Evolutionary conservation across 2,113 vertebrate species (phyloP).

Genomic region (Oenanthe melanoleuca): DNA sequence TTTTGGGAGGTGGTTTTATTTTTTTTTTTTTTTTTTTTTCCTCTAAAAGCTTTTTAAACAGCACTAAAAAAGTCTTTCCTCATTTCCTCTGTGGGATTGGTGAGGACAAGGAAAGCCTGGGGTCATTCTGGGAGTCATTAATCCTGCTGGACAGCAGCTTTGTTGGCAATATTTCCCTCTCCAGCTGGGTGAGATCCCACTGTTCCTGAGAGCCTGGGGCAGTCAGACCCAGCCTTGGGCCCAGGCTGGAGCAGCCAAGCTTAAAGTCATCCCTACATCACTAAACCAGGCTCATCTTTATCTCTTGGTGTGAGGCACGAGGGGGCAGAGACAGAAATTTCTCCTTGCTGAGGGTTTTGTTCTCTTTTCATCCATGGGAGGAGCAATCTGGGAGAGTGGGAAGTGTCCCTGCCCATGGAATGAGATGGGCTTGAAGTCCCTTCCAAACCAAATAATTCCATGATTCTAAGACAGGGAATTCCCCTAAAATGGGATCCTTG

Average conservation of each 20-base stretch:
- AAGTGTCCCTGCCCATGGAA: not conserved
- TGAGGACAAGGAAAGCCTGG: not conserved
- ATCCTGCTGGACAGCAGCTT: conserved; percentile 47
- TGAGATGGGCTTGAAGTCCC: not conserved
- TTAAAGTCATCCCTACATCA: not conserved
- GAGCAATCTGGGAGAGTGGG: not conserved
- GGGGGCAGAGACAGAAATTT: not conserved
- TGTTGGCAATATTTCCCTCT: conserved; percentile 25
- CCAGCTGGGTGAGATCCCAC: not conserved
- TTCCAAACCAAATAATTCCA: not conserved
- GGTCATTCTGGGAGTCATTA: conserved; percentile 27
- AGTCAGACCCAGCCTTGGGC: not conserved
- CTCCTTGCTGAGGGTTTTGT: not conserved
- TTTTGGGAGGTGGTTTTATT: not conserved
- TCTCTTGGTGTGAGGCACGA: not conserved
- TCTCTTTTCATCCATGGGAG: not conserved
- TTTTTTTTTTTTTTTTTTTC: not conserved
- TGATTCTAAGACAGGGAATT: not conserved
- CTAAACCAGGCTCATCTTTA: not conserved
- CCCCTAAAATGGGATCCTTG: not conserved
- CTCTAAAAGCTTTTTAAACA: conserved; percentile 35
- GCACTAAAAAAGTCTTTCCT: conserved; percentile 17
- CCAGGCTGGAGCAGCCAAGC: not conserved
- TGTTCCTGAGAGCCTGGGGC: not conserved
- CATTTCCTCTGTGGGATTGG: not conserved